Base-by-base conservation (phyloP, 1,140 invertebrate species). In the Drosophila pachea region DNA sequence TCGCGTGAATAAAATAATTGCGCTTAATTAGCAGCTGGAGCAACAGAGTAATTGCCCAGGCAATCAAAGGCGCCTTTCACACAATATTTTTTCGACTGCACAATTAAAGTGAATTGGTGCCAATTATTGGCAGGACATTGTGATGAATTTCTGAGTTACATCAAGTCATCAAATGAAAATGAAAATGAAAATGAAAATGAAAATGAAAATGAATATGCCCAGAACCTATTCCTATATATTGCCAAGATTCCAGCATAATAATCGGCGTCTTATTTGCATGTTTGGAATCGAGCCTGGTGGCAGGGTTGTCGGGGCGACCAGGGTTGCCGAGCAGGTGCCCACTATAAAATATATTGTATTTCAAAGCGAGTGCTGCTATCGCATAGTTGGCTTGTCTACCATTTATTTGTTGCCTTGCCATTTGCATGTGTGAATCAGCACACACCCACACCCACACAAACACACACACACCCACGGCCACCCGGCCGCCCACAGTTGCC, bases 391-490 rank as follows among this genome's bases (percentile, higher is more conserved):
- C 45, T 40, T 52, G 11, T 11, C n/a, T 47, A 38, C 22, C 14
- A 29, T 76, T 65, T 67, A 42, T 47, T 32, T 47, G 45, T 22
- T 42, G 45, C 63, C 54, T 50, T 62, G 61, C 45, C 53, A 74
- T 78, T 84, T 76, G 75, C 62, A 66, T 83, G 54, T 78, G 72
- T 68, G 71, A 65, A 49, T 68, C 61, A 66, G 31, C 14, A 55
- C 12, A 49, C 29, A 67, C 48, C 49, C 61, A 43, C 33, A 61
- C 29, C 35, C 47, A 65, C 47, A 63, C 59, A 74, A 33, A 53
- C 42, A 36, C 45, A 42, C 47, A 38, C 60, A 42, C 36, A 52
- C n/a, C 22, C 45, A 42, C 47, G 40, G 54, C 45, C 36, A 52
- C n/a, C 22, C n/a, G 60, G 7, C 42, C 22, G 33, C 9, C 40